phyloP scores from a whole-genome alignment of 2,888 invertebrate genomes.

The Ophion ventricosus region DNA sequence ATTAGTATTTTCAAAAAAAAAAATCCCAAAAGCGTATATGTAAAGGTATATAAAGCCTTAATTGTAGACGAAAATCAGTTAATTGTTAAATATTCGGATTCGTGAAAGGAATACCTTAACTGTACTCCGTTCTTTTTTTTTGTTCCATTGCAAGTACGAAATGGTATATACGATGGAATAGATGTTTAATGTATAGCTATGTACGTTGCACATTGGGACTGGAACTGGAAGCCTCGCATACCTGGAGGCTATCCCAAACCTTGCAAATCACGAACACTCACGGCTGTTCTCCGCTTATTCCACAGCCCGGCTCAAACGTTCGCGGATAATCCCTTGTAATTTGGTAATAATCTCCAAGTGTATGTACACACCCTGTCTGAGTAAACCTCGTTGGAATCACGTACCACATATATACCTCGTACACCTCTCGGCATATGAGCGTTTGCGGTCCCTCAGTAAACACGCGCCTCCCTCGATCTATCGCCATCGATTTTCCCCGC shows the following conservation, averaged over 20 bases:
- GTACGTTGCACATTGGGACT: not conserved
- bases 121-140: not conserved
- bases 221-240: not conserved
- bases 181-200: not conserved
- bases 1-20: no score
- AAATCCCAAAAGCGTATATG: no score
- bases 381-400: conserved; percentile 70
- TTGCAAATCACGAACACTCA: conserved; percentile 35
- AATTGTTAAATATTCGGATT: no score
- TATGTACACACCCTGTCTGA: conserved; percentile 68
- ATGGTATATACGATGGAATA: not conserved
- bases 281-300: conserved; percentile 40
- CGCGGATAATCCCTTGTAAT: conserved; percentile 73
- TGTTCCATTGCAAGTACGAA: not conserved
- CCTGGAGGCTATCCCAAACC: conserved; percentile 22
- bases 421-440: not conserved
- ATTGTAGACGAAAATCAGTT: no score
- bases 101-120: no score
- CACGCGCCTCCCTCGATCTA: conserved; percentile 26
- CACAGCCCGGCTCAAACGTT: conserved; percentile 33
- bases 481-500: not conserved
- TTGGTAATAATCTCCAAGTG: conserved; percentile 77
- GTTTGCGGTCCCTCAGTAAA: conserved; percentile 39
- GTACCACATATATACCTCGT: conserved; percentile 47
- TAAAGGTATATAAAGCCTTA: no score